Conservation (phyloP, 2,797 vertebrate genomes). For the Chaetophractus vellerosus region DNA sequence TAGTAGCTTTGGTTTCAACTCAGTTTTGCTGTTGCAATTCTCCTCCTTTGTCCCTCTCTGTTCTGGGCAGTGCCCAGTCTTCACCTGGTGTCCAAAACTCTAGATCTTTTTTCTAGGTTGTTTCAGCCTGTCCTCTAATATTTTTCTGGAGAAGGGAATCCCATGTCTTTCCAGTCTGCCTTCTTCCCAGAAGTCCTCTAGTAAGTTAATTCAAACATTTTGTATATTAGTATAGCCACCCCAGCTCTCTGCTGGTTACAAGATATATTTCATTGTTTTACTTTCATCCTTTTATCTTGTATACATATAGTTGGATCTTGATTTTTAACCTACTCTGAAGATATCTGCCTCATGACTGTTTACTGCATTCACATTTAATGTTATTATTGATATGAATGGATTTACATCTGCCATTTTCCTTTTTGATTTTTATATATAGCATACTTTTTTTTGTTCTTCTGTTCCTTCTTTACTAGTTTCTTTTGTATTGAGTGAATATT, state of each 20-base stretch:
- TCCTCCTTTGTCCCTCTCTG: no score
- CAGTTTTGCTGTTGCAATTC: no score
- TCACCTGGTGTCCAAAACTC: no score
- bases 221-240: not conserved
- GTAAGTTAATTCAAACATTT: not conserved
- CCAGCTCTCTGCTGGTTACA: not conserved
- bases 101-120: no score
- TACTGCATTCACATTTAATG: not conserved
- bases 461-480: not conserved
- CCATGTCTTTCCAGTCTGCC: no score
- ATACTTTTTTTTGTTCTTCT: not conserved
- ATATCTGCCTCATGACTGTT: not conserved
- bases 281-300: no score
- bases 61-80: no score
- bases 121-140: no score
- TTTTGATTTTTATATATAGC: not conserved
- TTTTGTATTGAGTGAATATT: not conserved
- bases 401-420: not conserved
- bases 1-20: no score
- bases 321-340: not conserved
- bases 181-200: not conserved
- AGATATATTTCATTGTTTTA: not conserved
- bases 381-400: not conserved
- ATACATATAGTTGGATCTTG: not conserved
- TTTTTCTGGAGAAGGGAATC: no score